A percentile compares a stretch with the other conserved stretches of the same genome.
These are phyloP conservation scores for Mormoops blainvillei DNA, from an alignment of 2,113 vertebrate genomes.

Conservation along the genomic window DNA sequence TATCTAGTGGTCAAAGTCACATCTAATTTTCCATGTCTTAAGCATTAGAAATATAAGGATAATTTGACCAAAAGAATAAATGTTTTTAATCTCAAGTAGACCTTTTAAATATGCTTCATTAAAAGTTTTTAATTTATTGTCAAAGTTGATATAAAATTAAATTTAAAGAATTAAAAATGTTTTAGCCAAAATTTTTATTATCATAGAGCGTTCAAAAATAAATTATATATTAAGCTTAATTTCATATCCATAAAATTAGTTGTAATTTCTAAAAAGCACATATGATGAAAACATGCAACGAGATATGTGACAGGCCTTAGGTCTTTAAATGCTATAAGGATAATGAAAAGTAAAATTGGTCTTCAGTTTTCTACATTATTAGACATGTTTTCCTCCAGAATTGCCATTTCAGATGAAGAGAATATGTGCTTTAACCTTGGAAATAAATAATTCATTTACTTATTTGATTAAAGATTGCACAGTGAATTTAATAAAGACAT, in stretches of 20 bases:
- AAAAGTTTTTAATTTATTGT: background rate
- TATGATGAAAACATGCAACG: background rate
- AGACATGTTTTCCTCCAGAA: background rate
- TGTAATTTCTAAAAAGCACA: background rate
- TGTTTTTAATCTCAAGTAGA: background rate
- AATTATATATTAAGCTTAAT: background rate
- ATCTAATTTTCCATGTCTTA: background rate
- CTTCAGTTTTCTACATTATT: background rate
- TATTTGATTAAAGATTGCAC: conserved; percentile 53
- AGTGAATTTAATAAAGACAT: conserved; percentile 48
- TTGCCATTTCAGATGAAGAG: background rate
- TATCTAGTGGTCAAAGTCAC: background rate
- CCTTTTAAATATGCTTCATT: background rate
- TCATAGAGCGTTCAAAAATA: background rate
- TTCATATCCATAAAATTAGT: background rate
- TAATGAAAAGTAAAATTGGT: conserved; percentile 2
- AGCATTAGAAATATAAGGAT: background rate
- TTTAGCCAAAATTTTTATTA: background rate
- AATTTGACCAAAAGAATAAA: background rate
- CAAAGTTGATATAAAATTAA: background rate
- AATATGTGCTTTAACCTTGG: background rate
- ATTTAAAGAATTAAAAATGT: background rate
- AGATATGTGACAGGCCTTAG: background rate
- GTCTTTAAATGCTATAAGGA: background rate
- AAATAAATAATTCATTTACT: conserved; percentile 56